Percentiles rank a stretch among this genome's conserved stretches.
phyloP scores from a whole-genome alignment of 2,113 vertebrate genomes.

The Ardeotis arabs region DNA sequence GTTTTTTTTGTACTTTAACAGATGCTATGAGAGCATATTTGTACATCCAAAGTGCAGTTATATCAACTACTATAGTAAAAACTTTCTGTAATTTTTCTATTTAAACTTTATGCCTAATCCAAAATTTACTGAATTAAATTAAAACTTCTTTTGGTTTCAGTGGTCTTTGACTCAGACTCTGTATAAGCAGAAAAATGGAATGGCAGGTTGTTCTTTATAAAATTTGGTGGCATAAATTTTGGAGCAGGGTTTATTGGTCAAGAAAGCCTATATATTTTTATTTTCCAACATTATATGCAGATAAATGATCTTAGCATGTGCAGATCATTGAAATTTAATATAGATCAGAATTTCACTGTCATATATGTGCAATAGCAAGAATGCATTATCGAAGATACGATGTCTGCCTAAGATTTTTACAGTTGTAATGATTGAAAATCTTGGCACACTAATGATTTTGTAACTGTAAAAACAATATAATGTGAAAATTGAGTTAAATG shows the following conservation, averaged over 20 bases:
- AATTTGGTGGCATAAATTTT: neutral
- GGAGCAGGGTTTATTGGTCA: neutral
- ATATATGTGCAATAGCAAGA: constrained; percentile 30
- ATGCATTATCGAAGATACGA: neutral
- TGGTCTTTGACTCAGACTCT: neutral
- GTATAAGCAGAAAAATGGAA: neutral
- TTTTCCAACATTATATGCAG: constrained; percentile 20
- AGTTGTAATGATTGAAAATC: constrained; percentile 22
- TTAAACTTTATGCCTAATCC: neutral
- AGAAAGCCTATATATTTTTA: constrained; percentile 31
- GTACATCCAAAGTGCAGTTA: constrained; percentile 31
- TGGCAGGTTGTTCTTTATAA: neutral
- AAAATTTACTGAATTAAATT: neutral
- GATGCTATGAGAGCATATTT: neutral
- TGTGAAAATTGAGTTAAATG: constrained; percentile 24
- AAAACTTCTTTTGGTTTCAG: neutral
- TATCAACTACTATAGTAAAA: neutral
- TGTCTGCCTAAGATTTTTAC: constrained; percentile 7
- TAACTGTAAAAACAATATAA: constrained; percentile 21
- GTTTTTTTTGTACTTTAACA: neutral
- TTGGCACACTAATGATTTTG: constrained; percentile 18
- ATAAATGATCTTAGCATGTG: constrained; percentile 33
- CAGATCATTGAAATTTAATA: constrained; percentile 32
- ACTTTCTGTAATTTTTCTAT: neutral
- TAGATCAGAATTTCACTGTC: neutral